Evolutionary conservation across 2,797 vertebrate species (phyloP).

Genomic region (Rhodeus uyekii): DNA sequence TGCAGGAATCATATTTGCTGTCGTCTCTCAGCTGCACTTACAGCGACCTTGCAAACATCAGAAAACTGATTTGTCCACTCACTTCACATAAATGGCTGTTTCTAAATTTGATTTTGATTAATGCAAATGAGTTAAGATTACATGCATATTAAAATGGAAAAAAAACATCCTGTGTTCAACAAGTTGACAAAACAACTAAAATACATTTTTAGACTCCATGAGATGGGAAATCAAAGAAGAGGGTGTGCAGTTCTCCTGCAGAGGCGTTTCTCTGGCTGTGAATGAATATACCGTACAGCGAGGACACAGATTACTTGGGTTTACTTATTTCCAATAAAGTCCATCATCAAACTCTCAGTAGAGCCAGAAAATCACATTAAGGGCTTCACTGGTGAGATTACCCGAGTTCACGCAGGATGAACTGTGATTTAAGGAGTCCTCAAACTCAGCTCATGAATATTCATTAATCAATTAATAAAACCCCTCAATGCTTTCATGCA

Average conservation of each 20-base stretch:
- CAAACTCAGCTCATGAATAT: background rate
- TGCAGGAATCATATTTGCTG: too few species aligned
- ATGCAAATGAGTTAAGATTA: background rate
- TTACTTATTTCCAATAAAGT: conserved; percentile 74
- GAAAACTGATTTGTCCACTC: background rate
- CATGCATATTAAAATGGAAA: background rate
- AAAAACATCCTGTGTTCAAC: background rate
- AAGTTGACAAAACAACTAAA: background rate
- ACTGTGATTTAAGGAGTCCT: background rate
- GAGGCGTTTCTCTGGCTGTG: conserved; percentile 1
- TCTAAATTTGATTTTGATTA: background rate
- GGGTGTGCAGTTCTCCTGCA: background rate
- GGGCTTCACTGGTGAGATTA: conserved; percentile 22
- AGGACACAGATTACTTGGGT: background rate
- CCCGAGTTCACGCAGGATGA: background rate
- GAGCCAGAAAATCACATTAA: conserved; percentile 61
- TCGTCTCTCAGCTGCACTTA: background rate
- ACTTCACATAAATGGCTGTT: background rate
- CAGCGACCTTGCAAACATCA: background rate
- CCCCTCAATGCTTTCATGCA: background rate
- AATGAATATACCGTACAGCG: background rate
- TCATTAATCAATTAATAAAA: background rate
- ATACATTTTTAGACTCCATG: background rate
- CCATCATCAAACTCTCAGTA: conserved; percentile 77
- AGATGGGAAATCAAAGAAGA: background rate